Conservation (phyloP, 2,113 vertebrate genomes). For the Ophthalmolycus amberensis region DNA sequence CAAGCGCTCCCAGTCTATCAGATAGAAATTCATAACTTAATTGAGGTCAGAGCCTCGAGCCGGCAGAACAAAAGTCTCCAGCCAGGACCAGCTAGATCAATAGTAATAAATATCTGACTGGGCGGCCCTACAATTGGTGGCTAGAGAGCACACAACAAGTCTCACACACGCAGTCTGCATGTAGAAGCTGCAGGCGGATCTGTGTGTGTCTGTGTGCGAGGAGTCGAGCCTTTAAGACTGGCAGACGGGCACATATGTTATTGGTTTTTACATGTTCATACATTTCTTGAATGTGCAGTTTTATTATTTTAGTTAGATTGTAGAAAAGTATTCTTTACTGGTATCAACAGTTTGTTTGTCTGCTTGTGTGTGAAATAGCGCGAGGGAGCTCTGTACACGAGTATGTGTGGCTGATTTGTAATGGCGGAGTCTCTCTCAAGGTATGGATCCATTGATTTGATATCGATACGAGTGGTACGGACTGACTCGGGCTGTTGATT, state of each 20-base stretch:
- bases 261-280: not conserved
- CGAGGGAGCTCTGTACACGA: not conserved
- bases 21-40: conserved; percentile 99
- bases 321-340: not conserved
- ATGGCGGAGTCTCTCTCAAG: conserved; percentile 8
- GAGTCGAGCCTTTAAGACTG: not conserved
- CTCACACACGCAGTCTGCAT: conserved; percentile 45
- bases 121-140: conserved; percentile 85
- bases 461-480: conserved; percentile 38
- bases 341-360: conserved; percentile 5
- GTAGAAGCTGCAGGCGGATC: conserved; percentile 27
- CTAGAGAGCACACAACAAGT: conserved; percentile 68
- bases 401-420: conserved; percentile 10
- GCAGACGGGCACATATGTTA: not conserved
- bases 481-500: conserved; percentile 28
- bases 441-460: conserved; percentile 51
- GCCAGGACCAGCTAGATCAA: conserved; percentile 96
- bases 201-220: conserved; percentile 7
- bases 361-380: not conserved
- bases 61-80: conserved; percentile 97
- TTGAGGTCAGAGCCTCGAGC: conserved; percentile 98
- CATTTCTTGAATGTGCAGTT: not conserved
- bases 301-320: not conserved
- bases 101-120: conserved; percentile 99
- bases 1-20: conserved; percentile 97